A percentile compares a stretch with the other conserved stretches of the same genome.
phyloP scores from a whole-genome alignment of 2,888 invertebrate genomes.

The Congeria kusceri region DNA sequence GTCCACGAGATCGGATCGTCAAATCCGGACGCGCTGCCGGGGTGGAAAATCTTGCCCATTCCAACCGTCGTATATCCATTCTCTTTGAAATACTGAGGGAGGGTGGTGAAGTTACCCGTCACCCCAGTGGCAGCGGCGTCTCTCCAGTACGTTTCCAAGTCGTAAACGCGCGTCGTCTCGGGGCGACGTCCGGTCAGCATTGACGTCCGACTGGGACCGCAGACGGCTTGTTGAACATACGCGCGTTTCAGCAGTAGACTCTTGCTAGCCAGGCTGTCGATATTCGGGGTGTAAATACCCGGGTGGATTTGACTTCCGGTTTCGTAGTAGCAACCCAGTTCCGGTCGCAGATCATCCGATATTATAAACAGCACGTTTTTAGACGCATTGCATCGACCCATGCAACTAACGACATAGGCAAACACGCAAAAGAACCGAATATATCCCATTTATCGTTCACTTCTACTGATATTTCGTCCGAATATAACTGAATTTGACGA shows the following conservation, averaged over 20 bases:
- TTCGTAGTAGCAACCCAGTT: conserved; percentile 43
- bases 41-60: conserved; percentile 58
- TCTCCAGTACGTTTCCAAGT: conserved; percentile 47
- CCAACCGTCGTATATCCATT: conserved; percentile 45
- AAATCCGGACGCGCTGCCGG: conserved; percentile 19
- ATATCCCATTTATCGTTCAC: no score
- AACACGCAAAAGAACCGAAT: background rate
- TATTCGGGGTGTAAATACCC: conserved; percentile 52
- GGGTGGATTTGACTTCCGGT: conserved; percentile 35
- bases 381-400: background rate
- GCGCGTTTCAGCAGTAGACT: conserved; percentile 49
- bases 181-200: conserved; percentile 56
- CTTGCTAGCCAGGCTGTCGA: conserved; percentile 43
- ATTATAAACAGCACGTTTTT: conserved; percentile 60
- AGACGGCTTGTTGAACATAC: conserved; percentile 51
- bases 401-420: background rate
- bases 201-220: conserved; percentile 55
- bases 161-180: conserved; percentile 57
- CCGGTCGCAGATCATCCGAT: conserved; percentile 59
- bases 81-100: conserved; percentile 56
- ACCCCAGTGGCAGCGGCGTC: background rate
- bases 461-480: no score
- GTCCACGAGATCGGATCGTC: conserved; percentile 70
- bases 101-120: conserved; percentile 57
- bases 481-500: no score